phyloP scores from a whole-genome alignment of 2,888 invertebrate species.

The Nephrotoma appendiculata region DNA sequence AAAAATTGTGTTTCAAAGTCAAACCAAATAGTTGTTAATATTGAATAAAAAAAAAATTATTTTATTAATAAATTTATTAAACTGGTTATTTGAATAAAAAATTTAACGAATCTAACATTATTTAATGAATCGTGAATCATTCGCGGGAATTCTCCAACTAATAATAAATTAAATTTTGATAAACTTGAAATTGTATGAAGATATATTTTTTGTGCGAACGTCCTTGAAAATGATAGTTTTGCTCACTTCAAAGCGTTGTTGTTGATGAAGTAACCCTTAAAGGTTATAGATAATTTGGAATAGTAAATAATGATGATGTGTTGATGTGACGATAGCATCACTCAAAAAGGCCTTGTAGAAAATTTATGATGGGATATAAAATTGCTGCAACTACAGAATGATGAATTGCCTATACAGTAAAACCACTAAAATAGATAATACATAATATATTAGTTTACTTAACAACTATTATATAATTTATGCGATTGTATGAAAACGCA shows the following conservation, averaged over 20 bases:
- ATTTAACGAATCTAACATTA: background rate
- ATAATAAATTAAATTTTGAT: background rate
- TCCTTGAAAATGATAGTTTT: background rate
- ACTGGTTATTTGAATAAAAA: background rate
- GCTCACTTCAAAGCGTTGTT: background rate
- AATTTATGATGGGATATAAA: background rate
- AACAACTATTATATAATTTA: background rate
- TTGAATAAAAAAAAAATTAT: background rate
- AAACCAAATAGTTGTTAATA: background rate
- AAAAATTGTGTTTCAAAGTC: background rate
- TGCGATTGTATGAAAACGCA: background rate
- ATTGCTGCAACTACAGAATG: background rate
- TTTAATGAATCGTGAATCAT: background rate
- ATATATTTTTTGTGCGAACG: background rate
- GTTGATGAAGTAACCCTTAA: background rate
- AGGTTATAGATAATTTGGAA: background rate
- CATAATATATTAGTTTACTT: background rate
- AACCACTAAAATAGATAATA: background rate
- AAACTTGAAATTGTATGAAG: background rate
- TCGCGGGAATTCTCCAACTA: background rate
- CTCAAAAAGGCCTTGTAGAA: background rate
- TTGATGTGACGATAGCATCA: background rate
- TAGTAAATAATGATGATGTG: background rate
- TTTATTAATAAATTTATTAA: background rate
- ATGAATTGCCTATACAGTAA: background rate